Conservation (phyloP, 2,113 vertebrate species). For the Eulacestoma nigropectus region DNA sequence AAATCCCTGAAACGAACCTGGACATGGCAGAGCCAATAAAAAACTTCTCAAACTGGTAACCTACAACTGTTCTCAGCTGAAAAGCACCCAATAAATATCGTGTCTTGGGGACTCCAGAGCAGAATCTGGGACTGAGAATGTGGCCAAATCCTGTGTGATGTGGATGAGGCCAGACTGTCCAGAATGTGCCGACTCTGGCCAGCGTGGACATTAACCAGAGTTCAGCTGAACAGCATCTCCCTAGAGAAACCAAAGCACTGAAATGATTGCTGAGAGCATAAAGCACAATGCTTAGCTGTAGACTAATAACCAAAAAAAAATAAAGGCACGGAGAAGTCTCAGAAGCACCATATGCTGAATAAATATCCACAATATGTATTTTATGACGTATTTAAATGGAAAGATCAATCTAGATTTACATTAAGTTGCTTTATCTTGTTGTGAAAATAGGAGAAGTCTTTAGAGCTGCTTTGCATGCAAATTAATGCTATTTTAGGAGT, state of each 20-base stretch:
- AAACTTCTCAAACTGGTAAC: background rate
- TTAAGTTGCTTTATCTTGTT: background rate
- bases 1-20: background rate
- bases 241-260: background rate
- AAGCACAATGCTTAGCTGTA: background rate
- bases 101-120: no score
- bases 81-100: accelerated
- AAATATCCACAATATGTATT: background rate
- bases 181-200: background rate
- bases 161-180: background rate
- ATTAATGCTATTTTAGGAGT: background rate
- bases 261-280: background rate
- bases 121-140: background rate
- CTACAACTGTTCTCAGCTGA: background rate
- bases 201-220: background rate
- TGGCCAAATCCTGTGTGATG: background rate
- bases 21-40: background rate
- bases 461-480: background rate
- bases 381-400: background rate
- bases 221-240: background rate
- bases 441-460: background rate
- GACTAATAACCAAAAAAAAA: no score
- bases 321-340: background rate
- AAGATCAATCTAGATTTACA: background rate
- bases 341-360: background rate